Percentiles rank a stretch among this genome's conserved stretches.
Conservation (phyloP, 1,140 invertebrate genomes). For the Heliconius nattereri region DNA sequence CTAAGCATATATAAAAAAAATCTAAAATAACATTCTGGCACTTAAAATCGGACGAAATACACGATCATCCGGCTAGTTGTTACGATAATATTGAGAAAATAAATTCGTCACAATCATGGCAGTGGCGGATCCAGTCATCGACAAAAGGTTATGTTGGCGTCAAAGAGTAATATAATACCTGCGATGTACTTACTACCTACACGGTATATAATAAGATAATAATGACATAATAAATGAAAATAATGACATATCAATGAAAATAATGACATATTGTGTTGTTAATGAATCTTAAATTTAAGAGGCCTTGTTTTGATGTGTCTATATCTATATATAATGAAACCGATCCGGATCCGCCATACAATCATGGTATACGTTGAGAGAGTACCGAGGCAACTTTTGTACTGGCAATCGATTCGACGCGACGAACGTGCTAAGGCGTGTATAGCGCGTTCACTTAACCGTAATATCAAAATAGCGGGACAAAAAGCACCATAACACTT, state of each 20-base stretch:
- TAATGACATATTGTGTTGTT: not conserved
- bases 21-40: conserved; percentile 78
- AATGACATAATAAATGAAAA: not conserved
- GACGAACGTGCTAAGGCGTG: conserved; percentile 35
- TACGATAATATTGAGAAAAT: conserved; percentile 40
- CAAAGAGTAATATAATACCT: not conserved
- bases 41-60: conserved; percentile 64
- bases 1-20: conserved; percentile 70
- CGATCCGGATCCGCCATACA: conserved; percentile 2
- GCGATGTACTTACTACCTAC: no score
- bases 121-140: conserved; percentile 2
- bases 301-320: not conserved
- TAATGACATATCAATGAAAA: no score
- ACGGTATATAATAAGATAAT: not conserved
- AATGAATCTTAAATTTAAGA: conserved; percentile 3
- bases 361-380: conserved; percentile 18
- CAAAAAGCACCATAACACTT: conserved; percentile 69
- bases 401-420: conserved; percentile 55
- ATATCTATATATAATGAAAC: not conserved
- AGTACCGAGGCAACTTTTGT: conserved; percentile 56
- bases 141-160: not conserved
- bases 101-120: conserved; percentile 55
- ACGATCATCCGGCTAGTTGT: conserved; percentile 44
- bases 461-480: conserved; percentile 54
- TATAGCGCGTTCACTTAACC: conserved; percentile 15